Conservation (phyloP, 2,888 invertebrate genomes). For the Nesidiocoris tenuis region DNA sequence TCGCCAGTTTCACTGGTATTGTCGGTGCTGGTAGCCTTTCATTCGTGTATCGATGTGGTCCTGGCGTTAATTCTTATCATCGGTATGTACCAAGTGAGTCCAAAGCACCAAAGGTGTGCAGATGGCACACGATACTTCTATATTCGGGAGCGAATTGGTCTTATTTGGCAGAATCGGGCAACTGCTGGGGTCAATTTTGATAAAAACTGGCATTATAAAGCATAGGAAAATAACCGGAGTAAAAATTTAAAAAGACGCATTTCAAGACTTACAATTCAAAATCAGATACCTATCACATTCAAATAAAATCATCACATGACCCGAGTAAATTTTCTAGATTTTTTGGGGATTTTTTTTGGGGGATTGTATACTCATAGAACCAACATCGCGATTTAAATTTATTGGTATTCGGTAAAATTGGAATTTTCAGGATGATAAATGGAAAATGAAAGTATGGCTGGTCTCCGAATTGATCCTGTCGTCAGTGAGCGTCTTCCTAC, state of each 20-base stretch:
- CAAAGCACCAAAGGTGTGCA: neutral
- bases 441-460: constrained; percentile 11
- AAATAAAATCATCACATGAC: no score
- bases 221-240: no score
- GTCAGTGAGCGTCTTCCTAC: neutral
- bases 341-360: no score
- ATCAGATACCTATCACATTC: no score
- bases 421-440: neutral
- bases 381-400: no score
- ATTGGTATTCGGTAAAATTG: neutral
- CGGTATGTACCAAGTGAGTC: constrained; percentile 8
- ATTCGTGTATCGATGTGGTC: neutral
- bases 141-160: neutral
- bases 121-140: no score
- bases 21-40: neutral
- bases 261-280: no score
- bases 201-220: no score
- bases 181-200: no score
- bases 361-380: neutral
- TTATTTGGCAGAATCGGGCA: no score
- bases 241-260: no score
- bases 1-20: constrained; percentile 13
- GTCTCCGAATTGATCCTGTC: neutral
- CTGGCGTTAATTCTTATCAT: neutral
- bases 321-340: neutral